Percentiles rank a stretch among this genome's conserved stretches.
phyloP scores from a whole-genome alignment of 2,113 vertebrate genomes.

The Vulpes lagopus region DNA sequence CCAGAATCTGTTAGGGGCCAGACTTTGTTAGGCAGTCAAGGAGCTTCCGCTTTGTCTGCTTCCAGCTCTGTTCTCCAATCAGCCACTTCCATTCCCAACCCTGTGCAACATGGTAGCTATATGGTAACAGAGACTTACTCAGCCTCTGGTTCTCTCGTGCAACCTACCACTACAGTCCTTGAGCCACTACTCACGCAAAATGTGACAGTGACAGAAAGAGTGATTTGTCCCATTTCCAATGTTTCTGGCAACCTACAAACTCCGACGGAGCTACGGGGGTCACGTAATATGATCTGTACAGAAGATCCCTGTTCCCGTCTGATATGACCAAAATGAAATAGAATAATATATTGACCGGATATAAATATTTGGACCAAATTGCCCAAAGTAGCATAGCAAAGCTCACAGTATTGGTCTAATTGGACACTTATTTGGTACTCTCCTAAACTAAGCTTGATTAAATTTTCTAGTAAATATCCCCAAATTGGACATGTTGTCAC shows the following conservation, averaged over 20 bases:
- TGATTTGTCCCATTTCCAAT: conserved; percentile 84
- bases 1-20: neutral
- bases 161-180: conserved; percentile 67
- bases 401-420: conserved; percentile 82
- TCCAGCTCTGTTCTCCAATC: conserved; percentile 84
- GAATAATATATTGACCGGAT: conserved; percentile 69
- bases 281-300: conserved; percentile 84
- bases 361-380: conserved; percentile 50
- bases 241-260: conserved; percentile 75
- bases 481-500: conserved; percentile 63
- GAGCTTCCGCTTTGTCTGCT: conserved; percentile 53
- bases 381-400: conserved; percentile 56
- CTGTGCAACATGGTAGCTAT: conserved; percentile 84
- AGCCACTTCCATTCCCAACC: conserved; percentile 79
- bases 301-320: conserved; percentile 89
- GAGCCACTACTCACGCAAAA: conserved; percentile 86
- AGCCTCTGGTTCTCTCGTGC: conserved; percentile 65
- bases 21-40: neutral
- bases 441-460: conserved; percentile 8
- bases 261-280: conserved; percentile 75
- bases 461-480: neutral
- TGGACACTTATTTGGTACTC: conserved; percentile 41
- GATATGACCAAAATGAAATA: conserved; percentile 75
- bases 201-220: conserved; percentile 87
- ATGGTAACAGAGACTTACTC: conserved; percentile 87